Evolutionary conservation across 2,888 invertebrate genomes (phyloP).

Genomic region (Girardia tigrina): DNA sequence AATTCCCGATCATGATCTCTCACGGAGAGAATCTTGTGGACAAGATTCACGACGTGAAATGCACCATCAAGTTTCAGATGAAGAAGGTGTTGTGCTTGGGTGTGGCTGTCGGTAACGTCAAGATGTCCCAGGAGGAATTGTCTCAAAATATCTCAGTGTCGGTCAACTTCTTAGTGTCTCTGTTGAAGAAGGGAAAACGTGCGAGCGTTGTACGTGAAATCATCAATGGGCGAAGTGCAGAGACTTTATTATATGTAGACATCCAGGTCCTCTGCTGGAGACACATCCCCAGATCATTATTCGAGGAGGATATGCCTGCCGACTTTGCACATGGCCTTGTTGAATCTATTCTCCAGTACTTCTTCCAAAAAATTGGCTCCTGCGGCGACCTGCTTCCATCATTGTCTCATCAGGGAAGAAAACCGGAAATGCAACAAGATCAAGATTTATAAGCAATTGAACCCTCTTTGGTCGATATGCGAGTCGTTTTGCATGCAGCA

Average conservation of each 20-base stretch:
- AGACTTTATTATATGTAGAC: constrained; percentile 76
- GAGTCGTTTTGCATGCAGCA: no score
- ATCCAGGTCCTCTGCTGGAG: no score
- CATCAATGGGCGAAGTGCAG: constrained; percentile 93
- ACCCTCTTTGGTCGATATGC: no score
- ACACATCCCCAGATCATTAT: no score
- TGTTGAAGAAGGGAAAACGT: constrained; percentile 99
- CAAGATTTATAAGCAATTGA: no score
- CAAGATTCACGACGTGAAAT: constrained; percentile 94
- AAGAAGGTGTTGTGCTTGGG: constrained; percentile 97
- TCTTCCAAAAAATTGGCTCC: no score
- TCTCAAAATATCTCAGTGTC: constrained; percentile 89
- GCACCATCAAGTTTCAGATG: constrained; percentile 99
- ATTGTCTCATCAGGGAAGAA: no score
- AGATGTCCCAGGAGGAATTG: constrained; percentile 84
- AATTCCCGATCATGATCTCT: constrained; percentile 92
- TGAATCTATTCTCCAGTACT: no score
- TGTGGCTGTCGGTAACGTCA: constrained; percentile 91
- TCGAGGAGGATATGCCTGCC: no score
- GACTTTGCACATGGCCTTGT: no score
- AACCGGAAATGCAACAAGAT: no score
- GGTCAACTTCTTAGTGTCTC: constrained; percentile 94
- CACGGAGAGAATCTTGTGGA: constrained; percentile 86
- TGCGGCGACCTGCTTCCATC: no score
- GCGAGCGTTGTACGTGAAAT: constrained; percentile 89